A percentile compares a stretch with the other conserved stretches of the same genome.
These are phyloP conservation scores for Caenorhabditis plicata DNA, from an alignment of 2,888 invertebrate genomes.

Conservation along the genomic window DNA sequence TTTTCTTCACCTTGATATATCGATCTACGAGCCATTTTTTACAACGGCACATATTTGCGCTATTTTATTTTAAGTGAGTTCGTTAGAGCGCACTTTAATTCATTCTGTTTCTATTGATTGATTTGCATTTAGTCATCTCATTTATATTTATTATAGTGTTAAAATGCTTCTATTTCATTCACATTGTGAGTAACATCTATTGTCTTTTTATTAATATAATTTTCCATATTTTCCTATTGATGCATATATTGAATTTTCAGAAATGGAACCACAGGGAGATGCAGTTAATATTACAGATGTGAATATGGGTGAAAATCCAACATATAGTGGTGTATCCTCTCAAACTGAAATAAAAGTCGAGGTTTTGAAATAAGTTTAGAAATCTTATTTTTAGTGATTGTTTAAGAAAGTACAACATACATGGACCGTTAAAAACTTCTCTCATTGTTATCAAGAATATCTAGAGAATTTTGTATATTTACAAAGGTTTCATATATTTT, in stretches of 20 bases:
- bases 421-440: slow-evolving; percentile 66
- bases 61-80: too few species aligned
- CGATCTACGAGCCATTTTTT: too few species aligned
- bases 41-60: too few species aligned
- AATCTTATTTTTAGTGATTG: background rate
- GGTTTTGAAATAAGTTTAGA: slow-evolving; percentile 19
- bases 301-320: slow-evolving; percentile 8
- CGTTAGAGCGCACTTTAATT: too few species aligned
- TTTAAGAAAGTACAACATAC: slow-evolving; percentile 63
- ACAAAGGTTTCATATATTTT: slow-evolving; percentile 23
- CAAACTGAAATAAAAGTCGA: slow-evolving; percentile 66
- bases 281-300: slow-evolving; percentile 8
- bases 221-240: too few species aligned
- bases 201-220: background rate
- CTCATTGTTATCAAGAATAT: slow-evolving; percentile 64
- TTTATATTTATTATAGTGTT: too few species aligned
- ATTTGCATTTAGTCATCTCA: too few species aligned
- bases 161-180: background rate
- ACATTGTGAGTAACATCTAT: background rate
- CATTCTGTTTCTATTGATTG: too few species aligned
- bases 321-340: slow-evolving; percentile 45
- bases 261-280: slow-evolving; percentile 33
- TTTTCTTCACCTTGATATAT: too few species aligned
- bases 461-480: slow-evolving; percentile 64
- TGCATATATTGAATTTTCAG: background rate